Evolutionary conservation across 1,140 invertebrate species (phyloP), one percentile per base, ranked within the genome.

Genomic region (Trichoplusia ni): DNA sequence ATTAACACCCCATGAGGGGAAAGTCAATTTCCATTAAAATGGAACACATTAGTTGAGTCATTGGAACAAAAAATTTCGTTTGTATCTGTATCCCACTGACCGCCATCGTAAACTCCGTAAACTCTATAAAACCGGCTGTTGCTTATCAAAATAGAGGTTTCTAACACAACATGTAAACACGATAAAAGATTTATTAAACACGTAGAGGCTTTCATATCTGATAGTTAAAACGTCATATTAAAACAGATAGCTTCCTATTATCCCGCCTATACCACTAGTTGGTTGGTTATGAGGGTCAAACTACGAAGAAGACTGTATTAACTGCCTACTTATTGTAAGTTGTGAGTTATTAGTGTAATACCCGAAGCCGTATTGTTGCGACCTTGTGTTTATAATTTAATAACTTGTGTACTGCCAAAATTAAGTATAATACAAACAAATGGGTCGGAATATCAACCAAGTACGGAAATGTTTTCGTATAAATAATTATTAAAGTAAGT

Each of bases 61-160:
- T 37, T 25, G 35, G 35, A 9, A 23, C 19, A 19, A 23, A 40
- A 40, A 35, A 19, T 35, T 18, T 23, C 37, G 19, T 27, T 54
- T 21, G 51, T 51, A 51, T 64, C 64, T 69, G 69, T 71, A 73
- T 68, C 73, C 66, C 54, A 74, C 62, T 80, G 70, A 80, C 77
- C 81, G n/a, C 67, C 69, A 77, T 64, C 71, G 65, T 60, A 75
- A 74, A 71, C 70, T 73, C 64, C 64, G 69, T 75, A 71, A 72
- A 65, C 64, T 60, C 54, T 67, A 60, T 69, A 76, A 77, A 81
- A 84, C 79, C 75, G 73, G 75, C 68, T 67, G 51, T 16, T 27
- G 49, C 47, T 58, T 49, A n/a, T 35, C 63, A 35, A 54, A 54
- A 75, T 75, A 60, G 74, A 79, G 76, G 78, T 79, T 74, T 79